phyloP scores from a whole-genome alignment of 35 echinoderm and acorn worm species.

The Ptychodera flava region DNA sequence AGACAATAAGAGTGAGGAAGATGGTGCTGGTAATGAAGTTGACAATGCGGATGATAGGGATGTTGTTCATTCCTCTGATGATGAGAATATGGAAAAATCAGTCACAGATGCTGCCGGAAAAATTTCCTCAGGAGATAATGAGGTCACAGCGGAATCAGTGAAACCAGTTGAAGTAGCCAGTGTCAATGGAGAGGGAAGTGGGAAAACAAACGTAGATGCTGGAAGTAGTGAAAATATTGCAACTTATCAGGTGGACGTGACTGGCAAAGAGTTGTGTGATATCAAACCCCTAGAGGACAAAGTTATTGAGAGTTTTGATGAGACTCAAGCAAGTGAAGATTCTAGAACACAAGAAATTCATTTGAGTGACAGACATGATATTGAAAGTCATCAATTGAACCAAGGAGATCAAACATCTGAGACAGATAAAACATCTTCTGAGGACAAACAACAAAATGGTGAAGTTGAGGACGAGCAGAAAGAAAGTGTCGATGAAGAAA shows the following conservation, averaged over 20 bases:
- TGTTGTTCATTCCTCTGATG: constrained; percentile 16
- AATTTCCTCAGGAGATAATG: not conserved
- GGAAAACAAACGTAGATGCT: not conserved
- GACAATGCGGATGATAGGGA: not conserved
- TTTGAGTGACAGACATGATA: not conserved
- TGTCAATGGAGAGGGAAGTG: not conserved
- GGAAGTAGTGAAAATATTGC: not conserved
- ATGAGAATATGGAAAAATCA: constrained; percentile 18
- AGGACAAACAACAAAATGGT: not conserved
- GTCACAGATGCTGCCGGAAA: not conserved
- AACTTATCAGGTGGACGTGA: not conserved
- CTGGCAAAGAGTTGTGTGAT: not conserved
- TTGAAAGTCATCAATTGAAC: too few relatives aligned
- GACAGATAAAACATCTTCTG: not conserved
- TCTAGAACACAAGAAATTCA: not conserved
- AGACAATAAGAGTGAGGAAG: not conserved
- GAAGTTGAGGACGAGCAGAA: not conserved
- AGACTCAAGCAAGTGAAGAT: not conserved
- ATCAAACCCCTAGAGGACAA: not conserved
- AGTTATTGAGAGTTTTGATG: not conserved
- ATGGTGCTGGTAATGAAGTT: constrained; percentile 4
- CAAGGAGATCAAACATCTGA: constrained; percentile 12
- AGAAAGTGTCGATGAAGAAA: not conserved
- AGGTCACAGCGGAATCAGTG: not conserved
- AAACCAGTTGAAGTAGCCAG: not conserved